Base-by-base conservation (phyloP, 2,888 invertebrate genomes). In the Blastobasis lacticolella region DNA sequence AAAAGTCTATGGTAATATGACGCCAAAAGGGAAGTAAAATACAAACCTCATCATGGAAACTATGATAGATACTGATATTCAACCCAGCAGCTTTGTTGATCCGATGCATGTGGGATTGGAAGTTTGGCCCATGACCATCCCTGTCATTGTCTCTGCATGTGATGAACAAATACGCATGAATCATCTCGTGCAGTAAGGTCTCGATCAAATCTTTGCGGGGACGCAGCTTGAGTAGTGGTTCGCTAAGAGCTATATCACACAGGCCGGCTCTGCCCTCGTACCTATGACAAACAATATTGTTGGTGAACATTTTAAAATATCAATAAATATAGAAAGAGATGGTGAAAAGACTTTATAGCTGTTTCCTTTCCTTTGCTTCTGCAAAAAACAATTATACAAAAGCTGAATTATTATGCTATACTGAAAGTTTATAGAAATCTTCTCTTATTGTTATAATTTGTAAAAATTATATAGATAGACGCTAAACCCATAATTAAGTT, bases 101-200 rank as follows among this genome's bases (percentile, higher is more conserved):
- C 56, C 97, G 90, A 57, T 92, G 72, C 99, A 99, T 99, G 66
- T 98, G 97, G 51, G 92, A 91, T 61, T 94, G 92, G 73, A 99
- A 99, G 70, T 95, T 94, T 0, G 97, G 97, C 0, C 99, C 99
- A 79, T 99, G 99, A 0, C 96, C 98, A 77, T 97, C 95, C 63
- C 97, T 91, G 67, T 98, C 97, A 66, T 92, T 90, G 64, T 95
- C 93, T 61, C 94, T 92, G 59, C 93, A 90, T 0, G 95, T 94
- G 0, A 99, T 92, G 83, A 99, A 99, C 55, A 99, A 90, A 75
- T 92, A 98, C 0, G 98, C 99, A 78, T 99, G 99, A 57, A 99
- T 99, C 99, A 99, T 99, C 86, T 99, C 99, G 83, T 99, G 99
- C 86, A 99, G 85, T n/a, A 99, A 86, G 0, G 99, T 99, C 84